Percentiles rank a stretch among this genome's conserved stretches.
Evolutionary conservation across 64 coral and sea anemone species (phyloP).

Genomic region (Trachythela sp.): DNA sequence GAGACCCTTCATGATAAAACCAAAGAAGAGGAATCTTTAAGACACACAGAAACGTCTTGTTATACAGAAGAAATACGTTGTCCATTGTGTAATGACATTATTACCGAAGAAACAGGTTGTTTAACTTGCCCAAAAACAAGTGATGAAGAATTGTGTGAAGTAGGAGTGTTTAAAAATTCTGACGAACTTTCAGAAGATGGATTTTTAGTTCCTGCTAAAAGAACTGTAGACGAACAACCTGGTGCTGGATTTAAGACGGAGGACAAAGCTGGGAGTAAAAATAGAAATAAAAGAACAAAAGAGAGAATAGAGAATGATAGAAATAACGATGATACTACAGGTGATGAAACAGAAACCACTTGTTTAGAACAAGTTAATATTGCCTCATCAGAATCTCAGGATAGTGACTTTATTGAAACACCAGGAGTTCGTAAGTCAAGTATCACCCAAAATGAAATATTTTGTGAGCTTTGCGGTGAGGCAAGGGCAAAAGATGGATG

Average conservation of each 20-base stretch:
- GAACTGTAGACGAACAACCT: background rate
- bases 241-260: too few relatives aligned
- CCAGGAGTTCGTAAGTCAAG: background rate
- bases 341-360: background rate
- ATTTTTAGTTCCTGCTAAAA: background rate
- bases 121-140: background rate
- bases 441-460: background rate
- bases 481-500: background rate
- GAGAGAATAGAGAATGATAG: too few relatives aligned
- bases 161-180: background rate
- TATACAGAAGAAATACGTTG: background rate
- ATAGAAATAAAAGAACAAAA: too few relatives aligned
- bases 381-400: background rate
- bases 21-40: too few relatives aligned
- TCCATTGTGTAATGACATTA: background rate
- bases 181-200: background rate
- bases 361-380: background rate
- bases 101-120: background rate
- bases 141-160: background rate
- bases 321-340: too few relatives aligned
- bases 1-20: too few relatives aligned
- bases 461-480: background rate
- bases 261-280: too few relatives aligned
- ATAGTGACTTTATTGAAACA: background rate
- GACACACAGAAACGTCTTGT: too few relatives aligned